A percentile compares a stretch with the other conserved stretches of the same genome.
These are phyloP conservation scores for Epinotia nisella DNA, from an alignment of 2,888 invertebrate species.

Conservation along the genomic window DNA sequence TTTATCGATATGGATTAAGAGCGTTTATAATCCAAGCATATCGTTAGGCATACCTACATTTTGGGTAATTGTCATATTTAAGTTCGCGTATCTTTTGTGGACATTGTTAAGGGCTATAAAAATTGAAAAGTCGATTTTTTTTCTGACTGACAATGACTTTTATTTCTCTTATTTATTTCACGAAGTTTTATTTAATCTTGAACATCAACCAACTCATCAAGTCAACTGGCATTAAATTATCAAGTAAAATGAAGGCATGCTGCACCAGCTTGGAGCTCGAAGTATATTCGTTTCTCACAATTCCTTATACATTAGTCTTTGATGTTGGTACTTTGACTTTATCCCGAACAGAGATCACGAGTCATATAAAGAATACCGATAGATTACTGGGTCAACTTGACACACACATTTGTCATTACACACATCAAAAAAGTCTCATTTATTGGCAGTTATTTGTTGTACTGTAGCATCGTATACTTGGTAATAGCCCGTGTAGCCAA, in stretches of 20 bases:
- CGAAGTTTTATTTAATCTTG: neutral
- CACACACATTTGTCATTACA: slow-evolving; percentile 17
- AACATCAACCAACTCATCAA: neutral
- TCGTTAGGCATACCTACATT: too few species aligned
- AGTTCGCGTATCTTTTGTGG: too few species aligned
- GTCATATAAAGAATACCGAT: slow-evolving; percentile 15
- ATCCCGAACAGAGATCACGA: neutral
- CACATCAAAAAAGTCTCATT: slow-evolving; percentile 34
- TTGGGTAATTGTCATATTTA: too few species aligned
- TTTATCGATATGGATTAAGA: neutral
- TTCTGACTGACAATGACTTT: too few species aligned
- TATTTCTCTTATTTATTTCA: neutral
- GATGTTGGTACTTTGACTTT: neutral
- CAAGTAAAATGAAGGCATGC: neutral
- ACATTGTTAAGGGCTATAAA: too few species aligned
- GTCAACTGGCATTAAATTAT: neutral
- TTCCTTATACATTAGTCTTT: neutral
- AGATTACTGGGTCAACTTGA: slow-evolving; percentile 14
- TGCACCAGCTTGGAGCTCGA: too few species aligned
- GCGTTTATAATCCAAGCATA: neutral
- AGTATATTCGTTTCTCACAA: neutral
- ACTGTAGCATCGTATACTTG: too few species aligned
- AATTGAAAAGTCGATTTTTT: too few species aligned
- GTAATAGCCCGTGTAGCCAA: too few species aligned
- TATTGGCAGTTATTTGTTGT: slow-evolving; percentile 38